Conservation (phyloP, 2,888 invertebrate species). For the Orchestes rusci region DNA sequence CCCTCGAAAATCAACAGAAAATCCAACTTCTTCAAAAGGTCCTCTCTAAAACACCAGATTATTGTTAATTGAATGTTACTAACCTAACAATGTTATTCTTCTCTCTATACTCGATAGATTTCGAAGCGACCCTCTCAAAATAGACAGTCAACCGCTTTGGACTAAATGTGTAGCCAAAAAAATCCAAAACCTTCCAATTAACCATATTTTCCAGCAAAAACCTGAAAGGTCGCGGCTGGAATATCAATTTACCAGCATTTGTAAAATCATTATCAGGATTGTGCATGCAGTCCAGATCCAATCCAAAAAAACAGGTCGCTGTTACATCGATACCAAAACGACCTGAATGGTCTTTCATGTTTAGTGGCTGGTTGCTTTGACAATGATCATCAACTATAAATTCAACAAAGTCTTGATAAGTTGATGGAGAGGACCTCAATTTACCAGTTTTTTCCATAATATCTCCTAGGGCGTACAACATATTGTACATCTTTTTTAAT, state of each 20-base stretch:
- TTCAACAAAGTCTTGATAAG: no score
- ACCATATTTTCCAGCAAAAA: slow-evolving; percentile 5
- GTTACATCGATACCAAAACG: slow-evolving; percentile 7
- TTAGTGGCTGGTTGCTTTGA: slow-evolving; percentile 1
- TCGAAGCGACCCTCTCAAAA: slow-evolving; percentile 2
- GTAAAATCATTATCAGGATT: slow-evolving; percentile 8
- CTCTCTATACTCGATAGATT: slow-evolving; percentile 6
- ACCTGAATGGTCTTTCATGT: slow-evolving; percentile 6
- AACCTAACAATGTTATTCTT: slow-evolving; percentile 11
- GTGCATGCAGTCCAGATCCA: slow-evolving; percentile 6
- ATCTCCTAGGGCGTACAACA: slow-evolving; percentile 1
- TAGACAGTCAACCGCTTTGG: background rate
- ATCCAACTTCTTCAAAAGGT: no score
- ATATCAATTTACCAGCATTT: slow-evolving; percentile 3
- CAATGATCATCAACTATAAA: slow-evolving; percentile 3
- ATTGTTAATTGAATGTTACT: background rate
- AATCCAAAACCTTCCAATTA: slow-evolving; percentile 1
- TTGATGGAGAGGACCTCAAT: no score
- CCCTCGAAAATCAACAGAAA: no score
- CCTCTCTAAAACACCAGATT: no score
- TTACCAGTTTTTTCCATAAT: background rate
- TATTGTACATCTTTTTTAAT: slow-evolving; percentile 6
- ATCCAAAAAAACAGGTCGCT: slow-evolving; percentile 7
- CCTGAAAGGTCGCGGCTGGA: slow-evolving; percentile 1
- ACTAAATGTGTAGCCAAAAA: slow-evolving; percentile 5